These are phyloP conservation scores for Albula glossodonta DNA, from an alignment of 2,113 vertebrate genomes.

Conservation along the genomic window DNA sequence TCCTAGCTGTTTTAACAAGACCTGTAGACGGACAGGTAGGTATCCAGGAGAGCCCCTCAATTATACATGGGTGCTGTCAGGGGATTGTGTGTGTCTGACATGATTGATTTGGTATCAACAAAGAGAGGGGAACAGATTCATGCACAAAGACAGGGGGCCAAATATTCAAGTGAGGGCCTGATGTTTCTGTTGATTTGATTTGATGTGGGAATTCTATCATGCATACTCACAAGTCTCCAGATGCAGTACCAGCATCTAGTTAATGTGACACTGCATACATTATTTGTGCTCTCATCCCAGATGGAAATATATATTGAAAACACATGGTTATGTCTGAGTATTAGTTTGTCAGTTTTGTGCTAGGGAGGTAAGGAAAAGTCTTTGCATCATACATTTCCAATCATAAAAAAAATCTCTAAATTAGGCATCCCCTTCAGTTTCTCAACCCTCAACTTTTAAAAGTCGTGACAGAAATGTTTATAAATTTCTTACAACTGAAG, in stretches of 20 bases:
- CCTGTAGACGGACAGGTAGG: slow-evolving; percentile 28
- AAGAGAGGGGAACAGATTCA: slow-evolving; percentile 10
- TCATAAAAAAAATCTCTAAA: not conserved
- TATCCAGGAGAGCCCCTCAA: slow-evolving; percentile 63
- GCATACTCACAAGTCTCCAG: slow-evolving; percentile 37
- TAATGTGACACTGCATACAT: slow-evolving; percentile 63
- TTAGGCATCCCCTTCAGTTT: not conserved
- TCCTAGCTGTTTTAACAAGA: slow-evolving; percentile 1
- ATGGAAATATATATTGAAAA: not conserved
- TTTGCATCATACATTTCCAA: not conserved
- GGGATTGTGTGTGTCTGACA: slow-evolving; percentile 44
- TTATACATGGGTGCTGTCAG: slow-evolving; percentile 61
- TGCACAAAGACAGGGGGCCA: not conserved
- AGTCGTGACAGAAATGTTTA: not conserved
- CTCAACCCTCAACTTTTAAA: not conserved
- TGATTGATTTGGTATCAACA: slow-evolving; percentile 60
- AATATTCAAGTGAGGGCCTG: slow-evolving; percentile 6
- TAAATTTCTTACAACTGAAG: not conserved
- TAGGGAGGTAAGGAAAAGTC: not conserved
- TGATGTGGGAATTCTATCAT: slow-evolving; percentile 53
- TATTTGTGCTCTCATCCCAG: slow-evolving; percentile 50
- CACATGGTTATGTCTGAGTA: not conserved
- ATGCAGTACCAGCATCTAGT: slow-evolving; percentile 51
- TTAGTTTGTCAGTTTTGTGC: not conserved
- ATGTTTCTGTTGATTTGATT: slow-evolving; percentile 70